These are phyloP conservation scores for Hylyphantes graminicola DNA, from an alignment of 1,140 invertebrate genomes.

Conservation along the genomic window DNA sequence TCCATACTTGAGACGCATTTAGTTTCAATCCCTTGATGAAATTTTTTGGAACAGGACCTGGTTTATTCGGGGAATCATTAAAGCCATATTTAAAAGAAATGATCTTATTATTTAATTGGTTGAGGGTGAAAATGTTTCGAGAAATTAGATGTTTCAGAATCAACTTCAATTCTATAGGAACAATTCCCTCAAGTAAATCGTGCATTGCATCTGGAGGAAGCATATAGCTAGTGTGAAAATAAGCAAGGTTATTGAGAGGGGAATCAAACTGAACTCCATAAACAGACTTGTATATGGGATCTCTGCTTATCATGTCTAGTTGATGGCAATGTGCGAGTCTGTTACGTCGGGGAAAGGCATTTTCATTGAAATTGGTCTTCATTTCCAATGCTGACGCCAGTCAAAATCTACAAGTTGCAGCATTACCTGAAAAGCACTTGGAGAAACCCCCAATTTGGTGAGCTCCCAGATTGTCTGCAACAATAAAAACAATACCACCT, in stretches of 20 bases:
- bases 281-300: background rate
- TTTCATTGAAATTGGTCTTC: background rate
- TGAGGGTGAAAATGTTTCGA: background rate
- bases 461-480: no score
- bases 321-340: background rate
- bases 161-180: background rate
- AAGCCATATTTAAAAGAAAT: background rate
- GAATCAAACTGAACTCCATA: slow-evolving; percentile 5
- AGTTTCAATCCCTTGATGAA: background rate
- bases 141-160: background rate
- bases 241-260: background rate
- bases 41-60: background rate
- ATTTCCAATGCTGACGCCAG: background rate
- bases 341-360: background rate
- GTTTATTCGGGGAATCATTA: slow-evolving; percentile 8
- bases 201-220: background rate
- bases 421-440: background rate
- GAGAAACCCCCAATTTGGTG: background rate
- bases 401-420: background rate
- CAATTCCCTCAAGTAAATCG: slow-evolving; percentile 1
- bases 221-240: background rate
- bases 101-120: background rate
- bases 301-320: background rate
- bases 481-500: no score
- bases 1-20: background rate